Conservation (phyloP, 2,113 vertebrate genomes). For the Cisticola juncidis region DNA sequence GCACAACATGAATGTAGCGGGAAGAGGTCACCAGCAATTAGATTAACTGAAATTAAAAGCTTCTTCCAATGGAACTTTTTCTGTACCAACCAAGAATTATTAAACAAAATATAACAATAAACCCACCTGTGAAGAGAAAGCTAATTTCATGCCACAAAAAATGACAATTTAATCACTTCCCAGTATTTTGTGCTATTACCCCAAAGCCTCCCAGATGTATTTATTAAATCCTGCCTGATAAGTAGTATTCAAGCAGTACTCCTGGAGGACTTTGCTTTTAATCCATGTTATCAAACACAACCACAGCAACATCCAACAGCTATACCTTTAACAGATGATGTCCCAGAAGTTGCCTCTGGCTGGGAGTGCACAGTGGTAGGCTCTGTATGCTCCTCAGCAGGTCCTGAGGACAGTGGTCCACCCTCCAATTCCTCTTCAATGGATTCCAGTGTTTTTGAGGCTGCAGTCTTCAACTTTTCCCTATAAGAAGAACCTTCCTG, state of each 20-base stretch:
- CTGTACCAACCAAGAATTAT: accelerated
- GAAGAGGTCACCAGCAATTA: neutral
- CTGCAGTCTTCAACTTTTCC: neutral
- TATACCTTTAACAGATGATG: slow-evolving; percentile 30
- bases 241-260: neutral
- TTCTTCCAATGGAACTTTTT: neutral
- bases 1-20: accelerated
- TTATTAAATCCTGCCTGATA: neutral
- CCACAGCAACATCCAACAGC: neutral
- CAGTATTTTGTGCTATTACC: neutral
- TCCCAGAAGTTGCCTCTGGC: neutral
- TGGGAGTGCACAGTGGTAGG: neutral
- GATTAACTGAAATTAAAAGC: neutral
- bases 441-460: slow-evolving; percentile 36
- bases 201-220: neutral
- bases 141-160: neutral
- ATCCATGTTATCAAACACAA: neutral
- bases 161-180: neutral
- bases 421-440: slow-evolving; percentile 9
- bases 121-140: neutral
- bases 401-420: neutral
- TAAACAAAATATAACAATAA: neutral
- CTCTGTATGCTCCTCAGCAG: neutral
- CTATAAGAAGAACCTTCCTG: neutral
- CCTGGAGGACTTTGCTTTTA: neutral